Conservation (phyloP, 2,797 vertebrate genomes). For the Neosilurus mollespiculum region DNA sequence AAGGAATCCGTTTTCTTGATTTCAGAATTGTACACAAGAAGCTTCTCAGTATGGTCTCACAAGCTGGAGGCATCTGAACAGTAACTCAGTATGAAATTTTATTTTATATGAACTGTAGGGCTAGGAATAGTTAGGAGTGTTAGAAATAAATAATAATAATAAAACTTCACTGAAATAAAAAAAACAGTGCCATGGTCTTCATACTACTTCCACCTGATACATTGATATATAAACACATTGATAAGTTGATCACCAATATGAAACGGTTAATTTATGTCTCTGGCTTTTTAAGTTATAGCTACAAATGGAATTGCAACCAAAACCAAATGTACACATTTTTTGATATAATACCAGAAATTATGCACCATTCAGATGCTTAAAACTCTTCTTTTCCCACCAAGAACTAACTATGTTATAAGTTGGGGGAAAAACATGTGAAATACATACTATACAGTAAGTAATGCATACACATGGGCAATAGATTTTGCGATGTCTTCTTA, state of each 20-base stretch:
- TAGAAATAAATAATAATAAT: background rate
- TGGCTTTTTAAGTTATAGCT: too few species aligned
- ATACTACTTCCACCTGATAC: too few species aligned
- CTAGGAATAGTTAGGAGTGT: background rate
- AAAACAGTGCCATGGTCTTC: too few species aligned
- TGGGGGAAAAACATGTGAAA: background rate
- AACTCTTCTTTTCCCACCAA: background rate
- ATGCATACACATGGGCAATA: background rate
- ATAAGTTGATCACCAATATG: background rate
- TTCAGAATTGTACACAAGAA: background rate
- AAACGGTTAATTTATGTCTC: too few species aligned
- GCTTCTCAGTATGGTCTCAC: background rate
- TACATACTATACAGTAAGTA: background rate
- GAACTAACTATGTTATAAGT: background rate
- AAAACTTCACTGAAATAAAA: background rate
- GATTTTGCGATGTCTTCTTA: background rate
- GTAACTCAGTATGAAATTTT: background rate
- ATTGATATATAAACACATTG: too few species aligned
- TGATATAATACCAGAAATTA: background rate
- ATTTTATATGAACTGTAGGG: background rate
- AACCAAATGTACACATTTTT: background rate
- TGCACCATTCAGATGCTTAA: background rate
- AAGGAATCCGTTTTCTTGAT: background rate
- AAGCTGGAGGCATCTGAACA: background rate
- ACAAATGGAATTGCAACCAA: background rate